phyloP scores from a whole-genome alignment of 2,888 invertebrate genomes.

The Cheilosia scutellata region DNA sequence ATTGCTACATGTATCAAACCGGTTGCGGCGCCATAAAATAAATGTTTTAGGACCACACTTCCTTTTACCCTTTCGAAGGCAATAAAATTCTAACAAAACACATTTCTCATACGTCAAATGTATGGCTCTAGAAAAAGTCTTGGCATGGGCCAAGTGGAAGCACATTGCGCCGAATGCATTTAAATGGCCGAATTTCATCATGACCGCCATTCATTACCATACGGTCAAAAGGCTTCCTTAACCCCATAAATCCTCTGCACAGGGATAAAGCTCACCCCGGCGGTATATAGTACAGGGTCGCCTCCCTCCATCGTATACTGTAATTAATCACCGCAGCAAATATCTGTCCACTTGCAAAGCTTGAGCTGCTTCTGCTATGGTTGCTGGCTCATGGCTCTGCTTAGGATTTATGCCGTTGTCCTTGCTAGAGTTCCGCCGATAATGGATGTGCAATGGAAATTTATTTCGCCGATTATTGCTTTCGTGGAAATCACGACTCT shows the following conservation, averaged over 20 bases:
- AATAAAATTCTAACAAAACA: constrained; percentile 41
- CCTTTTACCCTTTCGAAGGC: neutral
- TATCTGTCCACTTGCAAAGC: constrained; percentile 72
- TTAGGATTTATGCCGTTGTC: constrained; percentile 74
- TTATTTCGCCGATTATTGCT: constrained; percentile 74
- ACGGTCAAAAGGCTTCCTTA: constrained; percentile 65
- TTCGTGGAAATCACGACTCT: constrained; percentile 71
- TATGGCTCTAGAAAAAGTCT: neutral
- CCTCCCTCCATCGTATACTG: constrained; percentile 13
- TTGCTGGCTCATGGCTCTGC: constrained; percentile 41
- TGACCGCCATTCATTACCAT: constrained; percentile 71
- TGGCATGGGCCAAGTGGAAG: neutral
- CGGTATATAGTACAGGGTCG: constrained; percentile 30
- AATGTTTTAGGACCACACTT: neutral
- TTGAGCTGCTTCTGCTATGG: constrained; percentile 48
- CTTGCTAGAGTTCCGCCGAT: constrained; percentile 63
- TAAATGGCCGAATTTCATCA: constrained; percentile 69
- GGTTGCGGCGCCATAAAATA: neutral
- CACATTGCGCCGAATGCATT: constrained; percentile 61
- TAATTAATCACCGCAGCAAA: constrained; percentile 72
- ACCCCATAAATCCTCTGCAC: constrained; percentile 64
- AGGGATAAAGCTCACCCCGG: constrained; percentile 41
- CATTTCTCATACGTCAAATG: constrained; percentile 43
- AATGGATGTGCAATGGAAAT: constrained; percentile 73
- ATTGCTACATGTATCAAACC: neutral